A percentile compares a stretch with the other conserved stretches of the same genome.
These are phyloP conservation scores for Chaetops frenatus DNA, from an alignment of 2,113 vertebrate species.

Conservation along the genomic window DNA sequence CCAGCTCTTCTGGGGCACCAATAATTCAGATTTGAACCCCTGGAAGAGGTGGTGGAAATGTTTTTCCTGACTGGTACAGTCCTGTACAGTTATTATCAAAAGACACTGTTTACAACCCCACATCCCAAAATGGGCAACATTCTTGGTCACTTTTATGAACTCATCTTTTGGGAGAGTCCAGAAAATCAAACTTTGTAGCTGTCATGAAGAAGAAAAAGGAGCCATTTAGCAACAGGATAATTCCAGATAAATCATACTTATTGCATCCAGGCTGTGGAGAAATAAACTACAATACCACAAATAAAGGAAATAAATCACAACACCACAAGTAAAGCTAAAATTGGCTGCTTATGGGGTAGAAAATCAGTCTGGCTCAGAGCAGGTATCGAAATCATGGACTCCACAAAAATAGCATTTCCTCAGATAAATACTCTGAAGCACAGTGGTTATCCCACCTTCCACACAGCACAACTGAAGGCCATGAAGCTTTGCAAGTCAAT, in stretches of 20 bases:
- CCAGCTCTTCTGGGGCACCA: neutral
- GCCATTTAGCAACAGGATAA: neutral
- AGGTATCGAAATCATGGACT: accelerated
- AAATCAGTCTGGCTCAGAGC: neutral
- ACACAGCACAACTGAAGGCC: neutral
- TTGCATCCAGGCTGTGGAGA: neutral
- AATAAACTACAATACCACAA: neutral
- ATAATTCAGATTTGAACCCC: accelerated
- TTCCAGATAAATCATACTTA: neutral
- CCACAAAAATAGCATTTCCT: neutral
- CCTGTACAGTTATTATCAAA: neutral
- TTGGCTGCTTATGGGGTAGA: neutral
- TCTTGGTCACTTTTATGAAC: neutral
- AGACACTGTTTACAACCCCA: neutral
- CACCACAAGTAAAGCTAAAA: neutral
- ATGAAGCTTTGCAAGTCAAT: neutral
- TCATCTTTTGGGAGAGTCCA: neutral
- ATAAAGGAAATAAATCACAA: neutral
- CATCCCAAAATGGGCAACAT: accelerated
- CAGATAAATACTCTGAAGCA: neutral
- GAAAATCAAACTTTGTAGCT: neutral
- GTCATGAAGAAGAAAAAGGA: neutral
- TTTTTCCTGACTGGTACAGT: neutral
- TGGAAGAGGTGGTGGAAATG: neutral
- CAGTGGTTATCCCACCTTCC: neutral